These are phyloP conservation scores for Apostichopus leukothele DNA, from an alignment of 53 echinoderm and acorn worm species.

Conservation along the genomic window DNA sequence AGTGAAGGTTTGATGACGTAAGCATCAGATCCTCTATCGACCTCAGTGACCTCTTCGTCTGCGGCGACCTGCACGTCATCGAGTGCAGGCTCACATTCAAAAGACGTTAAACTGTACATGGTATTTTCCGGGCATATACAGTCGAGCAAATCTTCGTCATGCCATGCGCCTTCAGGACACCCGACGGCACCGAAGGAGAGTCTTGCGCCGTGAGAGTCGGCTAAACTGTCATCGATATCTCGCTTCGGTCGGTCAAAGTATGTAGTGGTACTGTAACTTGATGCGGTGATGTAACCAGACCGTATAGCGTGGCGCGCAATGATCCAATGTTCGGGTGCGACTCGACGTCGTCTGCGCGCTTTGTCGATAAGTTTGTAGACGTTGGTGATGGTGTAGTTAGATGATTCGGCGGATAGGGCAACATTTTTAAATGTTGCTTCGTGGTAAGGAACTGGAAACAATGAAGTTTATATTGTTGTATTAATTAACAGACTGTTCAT, in stretches of 20 bases:
- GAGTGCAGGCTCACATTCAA: conserved; percentile 43
- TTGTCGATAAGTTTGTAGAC: conserved; percentile 64
- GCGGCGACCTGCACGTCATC: neutral
- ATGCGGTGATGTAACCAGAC: neutral
- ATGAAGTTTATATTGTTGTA: neutral
- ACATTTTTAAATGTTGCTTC: conserved; percentile 64
- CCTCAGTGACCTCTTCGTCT: neutral
- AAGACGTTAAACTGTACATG: conserved; percentile 48
- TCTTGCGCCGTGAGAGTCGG: conserved; percentile 49
- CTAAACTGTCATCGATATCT: conserved; percentile 59
- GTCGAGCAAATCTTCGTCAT: conserved; percentile 53
- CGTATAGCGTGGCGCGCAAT: conserved; percentile 39
- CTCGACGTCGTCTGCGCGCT: conserved; percentile 36
- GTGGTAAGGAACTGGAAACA: conserved; percentile 65
- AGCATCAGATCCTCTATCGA: neutral
- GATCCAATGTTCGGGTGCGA: conserved; percentile 18
- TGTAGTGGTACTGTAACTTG: conserved; percentile 4
- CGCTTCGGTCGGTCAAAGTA: conserved; percentile 48
- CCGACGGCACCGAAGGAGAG: conserved; percentile 56
- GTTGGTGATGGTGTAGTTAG: conserved; percentile 69
- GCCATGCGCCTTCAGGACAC: conserved; percentile 61
- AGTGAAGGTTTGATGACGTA: conserved; percentile 8
- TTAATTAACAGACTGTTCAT: no score
- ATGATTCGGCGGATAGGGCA: conserved; percentile 64
- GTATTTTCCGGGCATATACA: conserved; percentile 64